Evolutionary conservation across 2,888 invertebrate species (phyloP), one percentile per base, ranked within the genome.

Genomic region (Hemistola chrysoprasaria): DNA sequence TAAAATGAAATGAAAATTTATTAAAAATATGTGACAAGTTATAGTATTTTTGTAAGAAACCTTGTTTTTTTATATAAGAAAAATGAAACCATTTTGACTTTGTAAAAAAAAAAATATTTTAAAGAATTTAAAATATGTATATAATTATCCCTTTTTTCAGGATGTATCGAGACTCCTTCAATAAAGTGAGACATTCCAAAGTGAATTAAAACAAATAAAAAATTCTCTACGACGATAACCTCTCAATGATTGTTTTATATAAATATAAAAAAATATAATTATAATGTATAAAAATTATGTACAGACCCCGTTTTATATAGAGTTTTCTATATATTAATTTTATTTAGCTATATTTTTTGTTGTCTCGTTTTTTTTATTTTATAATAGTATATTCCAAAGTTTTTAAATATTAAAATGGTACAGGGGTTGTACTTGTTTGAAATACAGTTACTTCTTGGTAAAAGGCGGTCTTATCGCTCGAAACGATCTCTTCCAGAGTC

Each of bases 111-210:
- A n/a, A n/a, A n/a, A n/a, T n/a, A n/a, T n/a, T n/a, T n/a, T n/a
- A n/a, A n/a, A n/a, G n/a, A n/a, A n/a, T n/a, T n/a, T n/a, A n/a
- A n/a, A n/a, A n/a, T n/a, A n/a, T n/a, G n/a, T n/a, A 7, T 11
- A 8, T 9, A 22, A 22, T 41, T 46, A 20, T 43, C 55, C 56
- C 55, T 36, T 31, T 53, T 77, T 66, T 16, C 77, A 87, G 87
- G 87, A 87, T 62, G 55, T 84, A 53, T 60, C 81, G 55, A 75
- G 87, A 66, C 80, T 88, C 59, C 76, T 85, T 40, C 87, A 88
- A 76, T 87, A 82, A 85, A 71, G 67, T 62, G 63, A 61, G 65
- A 84, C 86, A 87, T 85, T 87, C 86, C 86, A 82, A 79, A 73
- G 65, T 62, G 54, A 60, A 57, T 55, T 58, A 53, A 59, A 56